Evolutionary conservation across 2,113 vertebrate species (phyloP).

Genomic region (Muntiacus muntjak): DNA sequence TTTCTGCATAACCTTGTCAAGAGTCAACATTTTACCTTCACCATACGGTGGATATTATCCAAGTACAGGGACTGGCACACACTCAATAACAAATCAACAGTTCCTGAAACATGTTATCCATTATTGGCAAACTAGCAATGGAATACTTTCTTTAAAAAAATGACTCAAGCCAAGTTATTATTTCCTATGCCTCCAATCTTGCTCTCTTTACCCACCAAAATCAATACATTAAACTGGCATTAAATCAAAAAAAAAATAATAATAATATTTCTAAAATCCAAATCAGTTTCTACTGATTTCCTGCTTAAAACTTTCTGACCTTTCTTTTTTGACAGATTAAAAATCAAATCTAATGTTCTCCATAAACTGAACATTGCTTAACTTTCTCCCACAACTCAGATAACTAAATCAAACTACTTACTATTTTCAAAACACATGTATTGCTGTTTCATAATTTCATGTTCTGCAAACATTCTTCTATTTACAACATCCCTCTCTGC

Average conservation of each 20-base stretch:
- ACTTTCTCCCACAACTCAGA: not conserved
- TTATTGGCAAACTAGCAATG: not conserved
- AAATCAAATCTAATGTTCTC: not conserved
- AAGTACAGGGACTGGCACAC: not conserved
- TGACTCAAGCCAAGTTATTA: not conserved
- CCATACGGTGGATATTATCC: not conserved
- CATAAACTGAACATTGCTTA: not conserved
- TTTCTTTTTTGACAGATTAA: not conserved
- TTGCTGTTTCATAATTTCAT: not conserved
- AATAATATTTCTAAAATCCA: not conserved
- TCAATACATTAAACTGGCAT: not conserved
- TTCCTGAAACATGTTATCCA: not conserved
- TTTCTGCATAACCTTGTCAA: not conserved
- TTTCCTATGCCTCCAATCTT: not conserved
- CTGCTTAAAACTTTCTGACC: not conserved
- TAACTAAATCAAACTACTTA: not conserved
- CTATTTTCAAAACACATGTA: not conserved
- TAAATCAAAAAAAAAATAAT: too few species aligned
- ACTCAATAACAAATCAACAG: not conserved
- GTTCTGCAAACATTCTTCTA: not conserved
- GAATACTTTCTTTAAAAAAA: not conserved
- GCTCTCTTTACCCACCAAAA: not conserved
- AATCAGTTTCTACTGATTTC: not conserved
- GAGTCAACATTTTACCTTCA: not conserved
- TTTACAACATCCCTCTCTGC: not conserved